These are phyloP conservation scores for Botia kubotai DNA, from an alignment of 2,797 vertebrate genomes.

Conservation along the genomic window DNA sequence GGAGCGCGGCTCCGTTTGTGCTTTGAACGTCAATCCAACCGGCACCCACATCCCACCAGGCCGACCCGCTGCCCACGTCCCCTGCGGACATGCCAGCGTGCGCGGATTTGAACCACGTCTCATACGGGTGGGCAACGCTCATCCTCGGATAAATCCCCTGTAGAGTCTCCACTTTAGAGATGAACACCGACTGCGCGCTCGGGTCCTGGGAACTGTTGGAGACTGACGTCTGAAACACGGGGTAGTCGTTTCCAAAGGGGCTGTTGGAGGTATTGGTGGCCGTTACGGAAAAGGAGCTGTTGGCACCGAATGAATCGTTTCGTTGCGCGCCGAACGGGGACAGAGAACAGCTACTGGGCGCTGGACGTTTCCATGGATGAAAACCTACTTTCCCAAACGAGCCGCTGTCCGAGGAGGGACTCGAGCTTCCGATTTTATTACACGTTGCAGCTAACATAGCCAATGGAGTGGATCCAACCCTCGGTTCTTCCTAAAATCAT, in stretches of 20 bases:
- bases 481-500: constrained; percentile 88
- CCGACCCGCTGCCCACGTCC: constrained; percentile 80
- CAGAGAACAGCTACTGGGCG: constrained; percentile 78
- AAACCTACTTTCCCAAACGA: constrained; percentile 86
- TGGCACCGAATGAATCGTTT: constrained; percentile 79
- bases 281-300: constrained; percentile 85
- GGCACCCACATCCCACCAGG: constrained; percentile 92
- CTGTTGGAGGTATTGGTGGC: constrained; percentile 79
- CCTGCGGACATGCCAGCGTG: constrained; percentile 78
- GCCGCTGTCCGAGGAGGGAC: constrained; percentile 85
- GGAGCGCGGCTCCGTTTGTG: constrained; percentile 77
- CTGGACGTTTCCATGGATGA: constrained; percentile 88
- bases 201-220: constrained; percentile 75
- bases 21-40: constrained; percentile 91
- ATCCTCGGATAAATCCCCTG: constrained; percentile 90
- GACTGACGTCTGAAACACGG: constrained; percentile 84
- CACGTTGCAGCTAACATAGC: constrained; percentile 96
- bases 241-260: constrained; percentile 87
- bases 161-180: constrained; percentile 88
- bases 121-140: constrained; percentile 88
- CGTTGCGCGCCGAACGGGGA: constrained; percentile 72
- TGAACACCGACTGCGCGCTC: constrained; percentile 83
- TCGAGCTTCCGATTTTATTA: constrained; percentile 91
- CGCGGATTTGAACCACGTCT: constrained; percentile 91
- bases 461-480: constrained; percentile 91